Conservation (phyloP, 2,888 invertebrate species). For the Hydropsyche betteni region DNA sequence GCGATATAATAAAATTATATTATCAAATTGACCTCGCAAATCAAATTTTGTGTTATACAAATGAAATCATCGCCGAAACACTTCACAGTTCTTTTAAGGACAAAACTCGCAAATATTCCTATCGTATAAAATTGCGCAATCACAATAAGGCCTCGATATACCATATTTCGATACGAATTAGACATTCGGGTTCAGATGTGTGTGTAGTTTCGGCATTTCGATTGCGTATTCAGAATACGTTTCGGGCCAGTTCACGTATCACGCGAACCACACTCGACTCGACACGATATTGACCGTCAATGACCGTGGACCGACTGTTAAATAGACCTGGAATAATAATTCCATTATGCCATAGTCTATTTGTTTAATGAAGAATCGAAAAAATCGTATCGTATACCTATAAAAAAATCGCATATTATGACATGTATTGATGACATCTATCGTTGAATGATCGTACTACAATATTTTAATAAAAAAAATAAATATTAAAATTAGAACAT, state of each 20-base stretch:
- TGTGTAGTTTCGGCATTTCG: conserved; percentile 8
- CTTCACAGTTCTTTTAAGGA: too few species aligned
- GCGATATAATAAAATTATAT: too few species aligned
- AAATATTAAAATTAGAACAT: not conserved
- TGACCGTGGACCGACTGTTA: conserved; percentile 1
- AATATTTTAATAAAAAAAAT: too few species aligned
- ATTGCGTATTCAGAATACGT: not conserved
- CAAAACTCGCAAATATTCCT: too few species aligned
- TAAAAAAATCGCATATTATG: too few species aligned
- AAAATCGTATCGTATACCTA: not conserved
- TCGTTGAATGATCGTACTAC: too few species aligned
- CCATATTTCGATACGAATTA: not conserved
- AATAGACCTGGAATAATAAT: not conserved
- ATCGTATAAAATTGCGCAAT: not conserved
- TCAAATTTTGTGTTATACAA: too few species aligned
- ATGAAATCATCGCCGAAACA: too few species aligned
- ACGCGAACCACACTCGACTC: not conserved
- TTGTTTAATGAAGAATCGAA: not conserved
- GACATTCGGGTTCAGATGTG: not conserved
- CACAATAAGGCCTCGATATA: not conserved
- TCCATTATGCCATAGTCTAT: not conserved
- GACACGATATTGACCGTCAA: conserved; percentile 13
- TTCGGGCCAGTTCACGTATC: conserved; percentile 6
- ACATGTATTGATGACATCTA: too few species aligned
- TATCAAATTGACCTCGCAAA: too few species aligned